Conservation (phyloP, 2,888 invertebrate species). For the Alviniconcha strummeri region DNA sequence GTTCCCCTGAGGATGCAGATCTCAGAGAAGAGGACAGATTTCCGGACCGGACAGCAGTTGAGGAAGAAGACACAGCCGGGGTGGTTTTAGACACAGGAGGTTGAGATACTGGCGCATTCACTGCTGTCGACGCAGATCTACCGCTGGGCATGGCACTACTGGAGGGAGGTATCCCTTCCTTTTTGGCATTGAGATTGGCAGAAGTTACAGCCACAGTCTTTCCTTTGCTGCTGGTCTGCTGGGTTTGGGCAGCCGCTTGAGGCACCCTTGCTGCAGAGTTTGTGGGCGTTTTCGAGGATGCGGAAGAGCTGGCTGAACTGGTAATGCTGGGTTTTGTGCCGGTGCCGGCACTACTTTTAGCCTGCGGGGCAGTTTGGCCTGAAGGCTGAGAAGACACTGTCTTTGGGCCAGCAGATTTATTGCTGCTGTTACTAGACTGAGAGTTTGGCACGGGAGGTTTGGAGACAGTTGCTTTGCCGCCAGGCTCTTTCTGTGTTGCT, state of each 20-base stretch:
- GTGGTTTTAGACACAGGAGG: conserved; percentile 5
- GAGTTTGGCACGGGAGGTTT: conserved; percentile 22
- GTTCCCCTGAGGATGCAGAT: not conserved
- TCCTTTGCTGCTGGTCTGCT: not conserved
- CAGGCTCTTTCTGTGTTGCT: conserved; percentile 1
- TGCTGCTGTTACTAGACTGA: not conserved
- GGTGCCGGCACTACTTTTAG: not conserved
- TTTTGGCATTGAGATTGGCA: not conserved
- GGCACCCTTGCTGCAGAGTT: not conserved
- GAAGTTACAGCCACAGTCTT: not conserved
- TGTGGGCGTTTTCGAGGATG: not conserved
- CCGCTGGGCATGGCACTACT: not conserved
- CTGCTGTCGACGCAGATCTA: not conserved
- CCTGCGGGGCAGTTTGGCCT: not conserved
- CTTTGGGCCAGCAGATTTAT: not conserved
- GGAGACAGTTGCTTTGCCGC: not conserved
- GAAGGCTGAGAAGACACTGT: not conserved
- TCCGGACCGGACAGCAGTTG: not conserved
- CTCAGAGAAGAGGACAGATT: not conserved
- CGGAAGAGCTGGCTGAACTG: not conserved
- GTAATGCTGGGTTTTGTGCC: not conserved
- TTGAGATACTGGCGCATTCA: not conserved
- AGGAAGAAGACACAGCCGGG: not conserved
- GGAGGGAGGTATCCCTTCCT: not conserved
- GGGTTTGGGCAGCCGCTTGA: not conserved